Evolutionary conservation across 2,113 vertebrate genomes (phyloP).

Genomic region (Prolemur simus): DNA sequence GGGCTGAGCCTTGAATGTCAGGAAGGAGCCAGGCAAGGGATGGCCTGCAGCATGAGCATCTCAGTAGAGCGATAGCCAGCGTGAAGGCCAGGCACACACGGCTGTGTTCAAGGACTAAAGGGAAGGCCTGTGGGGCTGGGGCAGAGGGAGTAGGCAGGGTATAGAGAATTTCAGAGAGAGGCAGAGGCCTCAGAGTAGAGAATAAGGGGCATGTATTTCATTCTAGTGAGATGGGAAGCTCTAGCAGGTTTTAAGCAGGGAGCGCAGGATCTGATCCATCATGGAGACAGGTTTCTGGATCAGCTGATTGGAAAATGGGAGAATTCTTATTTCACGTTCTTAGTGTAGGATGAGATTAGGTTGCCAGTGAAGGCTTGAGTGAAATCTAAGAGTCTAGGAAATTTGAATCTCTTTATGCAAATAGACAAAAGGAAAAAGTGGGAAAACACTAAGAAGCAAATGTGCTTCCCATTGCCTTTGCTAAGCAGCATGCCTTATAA

Average conservation of each 20-base stretch:
- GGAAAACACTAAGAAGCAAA: not conserved
- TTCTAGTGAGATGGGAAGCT: not conserved
- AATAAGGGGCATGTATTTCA: not conserved
- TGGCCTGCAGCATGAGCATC: not conserved
- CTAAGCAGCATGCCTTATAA: not conserved
- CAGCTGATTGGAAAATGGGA: not conserved
- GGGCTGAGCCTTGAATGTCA: not conserved
- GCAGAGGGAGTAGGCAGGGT: not conserved
- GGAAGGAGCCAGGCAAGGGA: not conserved
- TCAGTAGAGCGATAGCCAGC: not conserved
- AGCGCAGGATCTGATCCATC: not conserved
- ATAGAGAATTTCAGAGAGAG: not conserved
- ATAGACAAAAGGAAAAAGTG: not conserved
- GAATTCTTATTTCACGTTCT: not conserved
- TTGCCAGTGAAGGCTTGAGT: not conserved
- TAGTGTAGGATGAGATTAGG: not conserved
- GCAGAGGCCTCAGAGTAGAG: not conserved
- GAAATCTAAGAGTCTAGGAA: not conserved
- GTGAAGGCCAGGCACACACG: not conserved
- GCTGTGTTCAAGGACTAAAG: not conserved
- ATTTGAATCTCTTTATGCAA: not conserved
- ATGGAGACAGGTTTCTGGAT: not conserved
- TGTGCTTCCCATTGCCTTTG: not conserved
- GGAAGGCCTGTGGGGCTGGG: not conserved
- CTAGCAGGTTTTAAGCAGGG: not conserved